Conservation (phyloP, 2,888 invertebrate genomes). For the Limnephilus rhombicus region DNA sequence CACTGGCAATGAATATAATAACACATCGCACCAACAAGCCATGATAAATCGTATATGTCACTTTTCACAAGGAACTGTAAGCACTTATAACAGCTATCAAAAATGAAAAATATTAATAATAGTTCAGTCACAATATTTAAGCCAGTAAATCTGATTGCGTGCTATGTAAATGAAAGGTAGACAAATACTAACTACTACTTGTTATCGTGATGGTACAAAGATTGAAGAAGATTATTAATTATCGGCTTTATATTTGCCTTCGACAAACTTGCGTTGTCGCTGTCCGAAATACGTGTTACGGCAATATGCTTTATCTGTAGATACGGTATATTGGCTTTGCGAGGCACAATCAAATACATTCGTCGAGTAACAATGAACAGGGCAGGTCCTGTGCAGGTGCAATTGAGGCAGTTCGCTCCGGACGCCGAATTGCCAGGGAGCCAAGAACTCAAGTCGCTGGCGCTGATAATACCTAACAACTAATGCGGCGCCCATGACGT, state of each 20-base stretch:
- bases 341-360: too few species aligned
- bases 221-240: neutral
- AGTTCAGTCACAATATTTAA: neutral
- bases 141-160: neutral
- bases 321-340: too few species aligned
- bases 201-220: neutral
- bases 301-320: too few species aligned
- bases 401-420: too few species aligned
- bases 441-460: too few species aligned
- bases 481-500: too few species aligned
- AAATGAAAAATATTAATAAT: neutral
- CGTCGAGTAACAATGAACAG: too few species aligned
- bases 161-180: neutral
- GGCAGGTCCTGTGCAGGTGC: too few species aligned
- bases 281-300: too few species aligned
- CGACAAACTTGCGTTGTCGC: too few species aligned
- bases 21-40: constrained; percentile 5
- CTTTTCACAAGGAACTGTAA: neutral
- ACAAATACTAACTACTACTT: neutral
- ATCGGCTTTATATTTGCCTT: neutral
- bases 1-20: neutral
- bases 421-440: too few species aligned
- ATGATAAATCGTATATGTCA: neutral
- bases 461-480: too few species aligned
- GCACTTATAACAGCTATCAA: neutral